Percentiles rank a stretch among this genome's conserved stretches.
These are phyloP conservation scores for Indicator maculatus DNA, from an alignment of 2,113 vertebrate genomes.

Conservation along the genomic window DNA sequence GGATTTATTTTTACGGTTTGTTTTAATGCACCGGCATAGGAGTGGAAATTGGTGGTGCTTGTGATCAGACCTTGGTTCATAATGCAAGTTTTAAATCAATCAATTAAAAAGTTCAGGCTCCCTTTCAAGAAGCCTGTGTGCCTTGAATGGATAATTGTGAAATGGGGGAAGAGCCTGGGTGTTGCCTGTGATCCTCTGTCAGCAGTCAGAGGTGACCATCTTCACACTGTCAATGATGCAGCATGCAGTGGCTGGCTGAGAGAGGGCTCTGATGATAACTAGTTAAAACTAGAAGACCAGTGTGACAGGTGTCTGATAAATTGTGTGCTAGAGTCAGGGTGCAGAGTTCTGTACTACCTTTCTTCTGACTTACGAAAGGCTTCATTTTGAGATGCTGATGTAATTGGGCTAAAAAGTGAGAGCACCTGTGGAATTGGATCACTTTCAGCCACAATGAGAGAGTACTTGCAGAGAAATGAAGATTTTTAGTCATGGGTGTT, in stretches of 20 bases:
- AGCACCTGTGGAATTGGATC: background rate
- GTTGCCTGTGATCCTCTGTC: rapidly evolving
- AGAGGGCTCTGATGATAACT: background rate
- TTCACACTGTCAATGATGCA: rapidly evolving
- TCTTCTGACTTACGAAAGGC: background rate
- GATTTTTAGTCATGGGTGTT: background rate
- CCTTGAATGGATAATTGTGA: background rate
- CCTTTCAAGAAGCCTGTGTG: background rate
- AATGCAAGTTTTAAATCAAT: background rate
- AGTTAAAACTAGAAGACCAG: background rate
- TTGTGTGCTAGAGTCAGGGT: rapidly evolving
- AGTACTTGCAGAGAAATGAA: background rate
- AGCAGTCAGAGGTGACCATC: background rate
- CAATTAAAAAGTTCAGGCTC: background rate
- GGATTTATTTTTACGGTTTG: conserved; percentile 9
- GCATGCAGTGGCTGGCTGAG: background rate
- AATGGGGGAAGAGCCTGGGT: rapidly evolving
- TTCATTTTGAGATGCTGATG: background rate
- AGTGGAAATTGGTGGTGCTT: background rate
- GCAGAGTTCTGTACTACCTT: background rate
- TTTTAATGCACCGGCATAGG: background rate
- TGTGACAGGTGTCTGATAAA: rapidly evolving
- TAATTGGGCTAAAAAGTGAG: background rate
- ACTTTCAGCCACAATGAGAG: background rate
- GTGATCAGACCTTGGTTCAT: background rate